Evolutionary conservation across 2,888 invertebrate genomes (phyloP), one percentile per base, ranked within the genome.

Genomic region (Acrocera orbiculus): DNA sequence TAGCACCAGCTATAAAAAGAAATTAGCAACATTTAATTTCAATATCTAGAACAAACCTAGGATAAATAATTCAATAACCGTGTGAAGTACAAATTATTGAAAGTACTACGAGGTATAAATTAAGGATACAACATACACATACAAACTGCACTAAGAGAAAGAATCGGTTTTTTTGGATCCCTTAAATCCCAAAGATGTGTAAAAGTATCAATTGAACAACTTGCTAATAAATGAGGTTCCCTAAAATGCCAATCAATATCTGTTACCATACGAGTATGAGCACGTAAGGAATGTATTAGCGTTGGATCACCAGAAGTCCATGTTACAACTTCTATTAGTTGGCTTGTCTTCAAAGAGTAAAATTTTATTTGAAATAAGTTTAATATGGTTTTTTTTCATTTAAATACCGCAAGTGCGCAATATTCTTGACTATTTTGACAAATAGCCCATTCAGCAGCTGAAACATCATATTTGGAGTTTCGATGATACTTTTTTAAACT

Each of bases 111-210:
- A n/a, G n/a, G n/a, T n/a, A n/a, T n/a, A n/a, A n/a, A n/a, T n/a
- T n/a, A n/a, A n/a, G n/a, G n/a, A n/a, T n/a, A n/a, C n/a, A 29
- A 34, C 25, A 44, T 50, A 56, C 53, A 59, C 69, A 67, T 63
- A 78, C 85, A 83, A 48, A 92, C 83, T 44, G 90, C 86, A 47
- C 86, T 85, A 22, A 92, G 61, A 5, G 90, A 86, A 28, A 81
- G 58, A 10, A 74, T 69, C 13, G 92, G 92, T 54, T 80, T 76
- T 40, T 83, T 69, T 7, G 80, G 67, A 60, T 90, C 89, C 46
- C 90, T 63, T 32, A 87, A 66, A 53, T 95, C 93, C 93, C 93
- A 93, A 36, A 93, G 69, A 54, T 90, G 81, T 23, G 90, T 87
- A 50, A 80, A 90, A 25, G 89, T 86, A 53, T 93, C 93, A 34